Evolutionary conservation across 1,140 invertebrate genomes (phyloP).

Genomic region (Papilio glaucus): DNA sequence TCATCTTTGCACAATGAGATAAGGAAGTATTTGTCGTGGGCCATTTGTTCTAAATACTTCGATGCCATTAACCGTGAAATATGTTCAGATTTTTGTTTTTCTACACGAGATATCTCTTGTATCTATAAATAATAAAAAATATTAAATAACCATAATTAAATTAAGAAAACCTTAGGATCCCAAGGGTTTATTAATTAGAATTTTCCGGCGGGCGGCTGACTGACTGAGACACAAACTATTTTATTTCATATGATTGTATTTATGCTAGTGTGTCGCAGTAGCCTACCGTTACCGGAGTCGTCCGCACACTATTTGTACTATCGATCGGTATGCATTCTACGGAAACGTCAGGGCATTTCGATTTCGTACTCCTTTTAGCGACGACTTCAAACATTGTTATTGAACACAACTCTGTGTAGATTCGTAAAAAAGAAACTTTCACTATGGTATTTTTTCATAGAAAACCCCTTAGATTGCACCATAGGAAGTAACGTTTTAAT

Average conservation of each 20-base stretch:
- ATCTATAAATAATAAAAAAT: conserved; percentile 49
- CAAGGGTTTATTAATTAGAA: too few relatives aligned
- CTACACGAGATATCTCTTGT: conserved; percentile 67
- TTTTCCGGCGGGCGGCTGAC: too few relatives aligned
- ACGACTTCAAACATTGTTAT: neutral
- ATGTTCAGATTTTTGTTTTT: conserved; percentile 68
- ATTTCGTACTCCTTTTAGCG: conserved; percentile 5
- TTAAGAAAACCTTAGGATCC: too few relatives aligned
- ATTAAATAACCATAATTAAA: too few relatives aligned
- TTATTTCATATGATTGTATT: neutral
- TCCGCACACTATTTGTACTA: conserved; percentile 1
- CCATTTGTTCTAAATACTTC: conserved; percentile 78
- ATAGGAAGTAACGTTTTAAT: too few relatives aligned
- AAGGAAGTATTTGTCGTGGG: conserved; percentile 77
- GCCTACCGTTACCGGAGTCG: neutral
- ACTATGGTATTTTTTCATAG: too few relatives aligned
- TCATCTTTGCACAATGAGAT: conserved; percentile 72
- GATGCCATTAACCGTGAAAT: conserved; percentile 75
- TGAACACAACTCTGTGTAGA: neutral
- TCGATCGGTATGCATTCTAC: conserved; percentile 8
- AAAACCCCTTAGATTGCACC: too few relatives aligned
- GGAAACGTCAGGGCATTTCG: conserved; percentile 6
- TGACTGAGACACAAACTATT: too few relatives aligned
- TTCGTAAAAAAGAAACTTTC: too few relatives aligned
- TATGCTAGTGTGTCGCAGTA: neutral